phyloP scores from a whole-genome alignment of 2,113 vertebrate species.

The Carettochelys insculpta region DNA sequence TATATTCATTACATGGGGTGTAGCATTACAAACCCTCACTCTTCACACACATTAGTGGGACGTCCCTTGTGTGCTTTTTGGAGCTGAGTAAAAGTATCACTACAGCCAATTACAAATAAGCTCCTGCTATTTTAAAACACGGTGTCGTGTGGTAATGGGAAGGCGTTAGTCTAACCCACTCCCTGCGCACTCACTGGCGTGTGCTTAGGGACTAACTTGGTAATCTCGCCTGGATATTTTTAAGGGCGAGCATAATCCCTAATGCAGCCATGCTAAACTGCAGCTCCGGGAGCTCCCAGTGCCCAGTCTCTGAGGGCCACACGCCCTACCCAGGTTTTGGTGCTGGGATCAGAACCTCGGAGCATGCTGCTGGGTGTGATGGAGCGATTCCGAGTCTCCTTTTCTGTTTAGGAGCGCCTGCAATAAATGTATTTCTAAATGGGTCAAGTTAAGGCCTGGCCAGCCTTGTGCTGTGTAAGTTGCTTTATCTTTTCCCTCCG shows the following conservation, averaged over 20 bases:
- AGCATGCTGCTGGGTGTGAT: not conserved
- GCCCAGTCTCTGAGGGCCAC: not conserved
- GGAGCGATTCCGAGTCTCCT: not conserved
- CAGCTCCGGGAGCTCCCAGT: constrained; percentile 43
- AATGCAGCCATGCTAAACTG: constrained; percentile 51
- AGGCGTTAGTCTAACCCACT: not conserved
- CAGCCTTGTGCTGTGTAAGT: constrained; percentile 28
- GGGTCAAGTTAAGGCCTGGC: not conserved
- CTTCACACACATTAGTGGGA: not conserved
- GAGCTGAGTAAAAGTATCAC: not conserved
- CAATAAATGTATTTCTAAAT: not conserved
- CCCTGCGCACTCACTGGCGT: not conserved
- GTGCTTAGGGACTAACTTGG: not conserved
- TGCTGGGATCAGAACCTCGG: not conserved
- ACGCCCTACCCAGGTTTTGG: not conserved
- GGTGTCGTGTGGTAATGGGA: not conserved
- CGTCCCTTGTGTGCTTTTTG: not conserved
- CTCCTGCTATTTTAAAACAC: not conserved
- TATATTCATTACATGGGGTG: fast-evolving
- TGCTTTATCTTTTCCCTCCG: constrained; percentile 41
- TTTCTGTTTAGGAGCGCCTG: not conserved
- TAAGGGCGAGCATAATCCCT: not conserved
- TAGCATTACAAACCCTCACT: fast-evolving
- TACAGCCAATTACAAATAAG: not conserved
- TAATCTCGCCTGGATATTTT: constrained; percentile 15